These are phyloP conservation scores for Coryphaenoides rupestris DNA, from an alignment of 2,113 vertebrate genomes.

Conservation along the genomic window DNA sequence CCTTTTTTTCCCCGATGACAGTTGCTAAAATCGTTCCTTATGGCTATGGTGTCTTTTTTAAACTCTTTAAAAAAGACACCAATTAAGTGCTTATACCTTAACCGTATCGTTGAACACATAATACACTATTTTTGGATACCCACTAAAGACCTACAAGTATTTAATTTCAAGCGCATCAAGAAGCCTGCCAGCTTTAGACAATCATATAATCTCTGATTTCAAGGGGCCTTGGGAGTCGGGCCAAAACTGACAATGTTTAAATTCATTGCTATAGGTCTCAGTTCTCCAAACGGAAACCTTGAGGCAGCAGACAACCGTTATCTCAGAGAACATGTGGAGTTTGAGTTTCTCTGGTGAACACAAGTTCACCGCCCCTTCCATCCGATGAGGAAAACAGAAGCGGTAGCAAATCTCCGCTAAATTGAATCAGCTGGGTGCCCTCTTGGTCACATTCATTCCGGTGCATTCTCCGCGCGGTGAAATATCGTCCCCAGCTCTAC, in stretches of 20 bases:
- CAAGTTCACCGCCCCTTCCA: conserved; percentile 8
- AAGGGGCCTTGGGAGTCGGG: conserved; percentile 6
- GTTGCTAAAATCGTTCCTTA: too few relatives aligned
- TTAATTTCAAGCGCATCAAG: neutral
- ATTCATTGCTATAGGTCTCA: conserved; percentile 37
- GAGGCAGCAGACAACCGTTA: conserved; percentile 32
- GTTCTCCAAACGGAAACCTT: conserved; percentile 43
- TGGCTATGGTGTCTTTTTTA: too few relatives aligned
- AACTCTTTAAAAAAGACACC: neutral
- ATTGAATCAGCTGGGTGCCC: conserved; percentile 43
- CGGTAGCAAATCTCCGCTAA: conserved; percentile 33
- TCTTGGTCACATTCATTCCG: neutral
- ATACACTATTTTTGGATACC: neutral
- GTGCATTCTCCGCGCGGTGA: neutral
- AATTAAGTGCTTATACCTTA: neutral
- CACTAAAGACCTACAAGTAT: neutral
- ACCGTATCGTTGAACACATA: neutral
- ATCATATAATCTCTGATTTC: neutral
- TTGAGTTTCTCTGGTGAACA: conserved; percentile 46
- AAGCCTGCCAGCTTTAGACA: conserved; percentile 10
- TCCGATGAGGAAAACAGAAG: conserved; percentile 62
- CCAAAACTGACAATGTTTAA: conserved; percentile 41
- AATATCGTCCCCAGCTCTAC: too few relatives aligned
- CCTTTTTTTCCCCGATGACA: too few relatives aligned
- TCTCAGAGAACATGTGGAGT: conserved; percentile 37